Evolutionary conservation across 2,113 vertebrate species (phyloP).

Genomic region (Hippopotamus amphibius): DNA sequence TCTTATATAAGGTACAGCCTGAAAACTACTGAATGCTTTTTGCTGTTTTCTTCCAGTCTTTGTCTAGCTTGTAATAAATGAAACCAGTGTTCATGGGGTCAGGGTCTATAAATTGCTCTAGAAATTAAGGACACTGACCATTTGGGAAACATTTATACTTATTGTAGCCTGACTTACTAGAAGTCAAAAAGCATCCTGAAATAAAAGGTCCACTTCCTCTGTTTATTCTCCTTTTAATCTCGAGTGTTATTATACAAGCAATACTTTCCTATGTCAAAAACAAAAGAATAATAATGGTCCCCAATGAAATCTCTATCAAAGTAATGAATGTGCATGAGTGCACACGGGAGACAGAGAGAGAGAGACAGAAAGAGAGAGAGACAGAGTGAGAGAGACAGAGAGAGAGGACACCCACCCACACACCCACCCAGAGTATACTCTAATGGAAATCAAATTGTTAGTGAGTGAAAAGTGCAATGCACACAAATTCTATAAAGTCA

Average conservation of each 20-base stretch:
- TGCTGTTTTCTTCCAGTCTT: not conserved
- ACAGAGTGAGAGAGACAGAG: not conserved
- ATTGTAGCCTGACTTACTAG: not conserved
- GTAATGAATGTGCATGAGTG: not conserved
- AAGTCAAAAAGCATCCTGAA: not conserved
- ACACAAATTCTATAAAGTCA: not conserved
- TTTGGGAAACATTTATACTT: not conserved
- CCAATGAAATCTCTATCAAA: constrained; percentile 7
- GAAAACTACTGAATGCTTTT: not conserved
- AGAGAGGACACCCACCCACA: not conserved
- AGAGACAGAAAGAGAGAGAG: too few relatives aligned
- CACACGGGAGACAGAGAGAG: not conserved
- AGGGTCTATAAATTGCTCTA: not conserved
- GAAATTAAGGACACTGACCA: not conserved
- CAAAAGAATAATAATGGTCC: not conserved
- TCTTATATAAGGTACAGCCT: not conserved
- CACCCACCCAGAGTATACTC: not conserved
- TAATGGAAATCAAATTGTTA: not conserved
- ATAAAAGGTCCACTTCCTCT: not conserved
- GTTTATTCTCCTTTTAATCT: not conserved
- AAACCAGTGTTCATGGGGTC: not conserved
- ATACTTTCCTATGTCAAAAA: not conserved
- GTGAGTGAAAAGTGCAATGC: not conserved
- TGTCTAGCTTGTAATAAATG: not conserved
- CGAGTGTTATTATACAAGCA: not conserved